Evolutionary conservation across 2,797 vertebrate genomes (phyloP).

Genomic region (Hybognathus amarus): DNA sequence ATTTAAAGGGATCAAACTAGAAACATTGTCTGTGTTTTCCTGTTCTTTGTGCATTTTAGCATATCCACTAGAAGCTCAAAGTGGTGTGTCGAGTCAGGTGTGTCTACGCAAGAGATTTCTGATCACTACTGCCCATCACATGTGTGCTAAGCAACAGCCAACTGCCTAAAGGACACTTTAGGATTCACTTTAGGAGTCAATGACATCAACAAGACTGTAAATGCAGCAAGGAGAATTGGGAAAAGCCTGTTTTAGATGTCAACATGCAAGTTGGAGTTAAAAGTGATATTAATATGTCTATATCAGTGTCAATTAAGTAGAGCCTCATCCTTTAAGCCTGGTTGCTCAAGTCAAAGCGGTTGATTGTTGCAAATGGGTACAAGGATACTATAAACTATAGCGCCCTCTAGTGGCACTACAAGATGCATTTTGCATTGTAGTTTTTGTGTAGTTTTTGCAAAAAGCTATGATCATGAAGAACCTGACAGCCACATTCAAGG

Average conservation of each 20-base stretch:
- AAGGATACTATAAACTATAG: background rate
- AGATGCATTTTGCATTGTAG: background rate
- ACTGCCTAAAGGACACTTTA: slow-evolving; percentile 25
- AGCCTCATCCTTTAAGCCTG: background rate
- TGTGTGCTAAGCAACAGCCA: background rate
- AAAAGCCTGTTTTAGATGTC: background rate
- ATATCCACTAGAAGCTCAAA: slow-evolving; percentile 8
- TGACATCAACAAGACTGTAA: slow-evolving; percentile 16
- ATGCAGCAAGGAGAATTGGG: background rate
- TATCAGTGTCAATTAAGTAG: background rate
- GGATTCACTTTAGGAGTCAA: background rate
- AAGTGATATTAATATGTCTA: background rate
- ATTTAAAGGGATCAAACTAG: slow-evolving; percentile 42
- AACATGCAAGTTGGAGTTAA: background rate
- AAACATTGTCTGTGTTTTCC: background rate
- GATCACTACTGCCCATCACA: background rate
- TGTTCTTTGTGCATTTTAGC: background rate
- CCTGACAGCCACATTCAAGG: background rate
- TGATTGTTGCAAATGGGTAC: background rate
- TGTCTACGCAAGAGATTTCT: background rate
- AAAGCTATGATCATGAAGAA: background rate
- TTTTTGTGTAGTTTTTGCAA: background rate
- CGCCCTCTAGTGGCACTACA: background rate
- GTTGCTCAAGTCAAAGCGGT: background rate
- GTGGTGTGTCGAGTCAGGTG: background rate